These are phyloP conservation scores for Xestoiulus laeticollis DNA, from an alignment of 2,888 invertebrate genomes.

Conservation along the genomic window DNA sequence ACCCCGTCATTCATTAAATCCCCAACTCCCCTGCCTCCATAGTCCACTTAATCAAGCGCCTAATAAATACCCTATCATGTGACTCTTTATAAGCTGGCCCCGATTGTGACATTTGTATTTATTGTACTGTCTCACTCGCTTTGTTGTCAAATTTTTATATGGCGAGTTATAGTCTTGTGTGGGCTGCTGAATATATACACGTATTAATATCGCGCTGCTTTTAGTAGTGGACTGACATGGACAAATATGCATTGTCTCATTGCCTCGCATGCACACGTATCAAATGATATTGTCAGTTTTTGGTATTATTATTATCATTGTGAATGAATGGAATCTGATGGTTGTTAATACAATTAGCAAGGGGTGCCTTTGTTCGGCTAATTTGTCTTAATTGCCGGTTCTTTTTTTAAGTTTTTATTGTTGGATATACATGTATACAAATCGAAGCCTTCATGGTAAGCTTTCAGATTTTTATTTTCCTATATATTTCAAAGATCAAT, in stretches of 20 bases:
- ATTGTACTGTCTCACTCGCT: conserved; percentile 9
- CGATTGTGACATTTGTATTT: conserved; percentile 30
- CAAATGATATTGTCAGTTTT: background rate
- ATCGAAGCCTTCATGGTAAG: background rate
- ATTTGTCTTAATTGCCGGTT: background rate
- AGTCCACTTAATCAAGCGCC: background rate
- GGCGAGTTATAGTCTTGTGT: conserved; percentile 1
- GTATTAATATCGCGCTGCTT: background rate
- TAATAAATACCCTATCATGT: conserved; percentile 41
- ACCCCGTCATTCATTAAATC: conserved; percentile 38
- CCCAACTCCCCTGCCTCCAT: background rate
- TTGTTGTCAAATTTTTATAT: conserved; percentile 1
- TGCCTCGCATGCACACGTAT: background rate
- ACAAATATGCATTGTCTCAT: conserved; percentile 6
- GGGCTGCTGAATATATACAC: background rate
- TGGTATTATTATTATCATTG: background rate
- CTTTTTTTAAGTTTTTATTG: background rate
- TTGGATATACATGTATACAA: background rate
- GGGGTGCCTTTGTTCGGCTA: background rate
- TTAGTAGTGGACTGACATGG: background rate
- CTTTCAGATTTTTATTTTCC: background rate
- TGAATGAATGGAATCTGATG: background rate
- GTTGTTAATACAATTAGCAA: background rate
- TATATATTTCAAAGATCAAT: background rate
- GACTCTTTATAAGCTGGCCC: conserved; percentile 32